A percentile compares a stretch with the other conserved stretches of the same genome.
Conservation (phyloP, 1,140 invertebrate species). For the Zaprionus tsacasi region DNA sequence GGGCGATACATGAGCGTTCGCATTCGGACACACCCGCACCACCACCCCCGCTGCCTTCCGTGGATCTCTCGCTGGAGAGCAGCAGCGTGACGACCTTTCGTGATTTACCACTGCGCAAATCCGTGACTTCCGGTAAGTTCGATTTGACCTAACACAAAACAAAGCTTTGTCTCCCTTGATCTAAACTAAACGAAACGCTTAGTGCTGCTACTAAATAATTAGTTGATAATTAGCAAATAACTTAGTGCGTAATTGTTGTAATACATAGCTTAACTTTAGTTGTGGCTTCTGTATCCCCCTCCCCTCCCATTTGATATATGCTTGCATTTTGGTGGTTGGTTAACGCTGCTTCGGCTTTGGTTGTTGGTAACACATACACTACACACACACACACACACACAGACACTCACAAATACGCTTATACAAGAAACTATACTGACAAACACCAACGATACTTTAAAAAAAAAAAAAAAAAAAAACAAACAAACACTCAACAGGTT, state of each 20-base stretch:
- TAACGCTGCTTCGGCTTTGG: slow-evolving; percentile 61
- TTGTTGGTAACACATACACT: slow-evolving; percentile 47
- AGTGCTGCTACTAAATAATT: slow-evolving; percentile 57
- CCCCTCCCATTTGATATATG: slow-evolving; percentile 37
- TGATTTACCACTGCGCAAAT: slow-evolving; percentile 94
- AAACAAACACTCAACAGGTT: slow-evolving; percentile 85
- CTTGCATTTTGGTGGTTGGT: slow-evolving; percentile 75
- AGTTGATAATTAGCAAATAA: slow-evolving; percentile 29
- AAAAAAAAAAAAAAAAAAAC: slow-evolving; percentile 10
- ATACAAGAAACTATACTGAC: slow-evolving; percentile 31
- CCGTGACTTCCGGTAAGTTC: slow-evolving; percentile 90
- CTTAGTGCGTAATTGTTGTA: slow-evolving; percentile 35
- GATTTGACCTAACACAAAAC: neutral
- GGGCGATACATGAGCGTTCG: slow-evolving; percentile 92
- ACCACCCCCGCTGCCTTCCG: slow-evolving; percentile 91
- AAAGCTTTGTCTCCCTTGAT: neutral
- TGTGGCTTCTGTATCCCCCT: slow-evolving; percentile 42
- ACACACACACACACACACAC: slow-evolving; percentile 36
- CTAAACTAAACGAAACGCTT: slow-evolving; percentile 52
- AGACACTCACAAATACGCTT: neutral
- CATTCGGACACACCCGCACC: slow-evolving; percentile 93
- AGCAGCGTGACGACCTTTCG: slow-evolving; percentile 97
- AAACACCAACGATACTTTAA: slow-evolving; percentile 53
- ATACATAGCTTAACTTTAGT: slow-evolving; percentile 34
- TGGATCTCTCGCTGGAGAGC: slow-evolving; percentile 96